A percentile compares a stretch with the other conserved stretches of the same genome.
Evolutionary conservation across 2,797 vertebrate genomes (phyloP).

Genomic region (Lophura swinhoii): DNA sequence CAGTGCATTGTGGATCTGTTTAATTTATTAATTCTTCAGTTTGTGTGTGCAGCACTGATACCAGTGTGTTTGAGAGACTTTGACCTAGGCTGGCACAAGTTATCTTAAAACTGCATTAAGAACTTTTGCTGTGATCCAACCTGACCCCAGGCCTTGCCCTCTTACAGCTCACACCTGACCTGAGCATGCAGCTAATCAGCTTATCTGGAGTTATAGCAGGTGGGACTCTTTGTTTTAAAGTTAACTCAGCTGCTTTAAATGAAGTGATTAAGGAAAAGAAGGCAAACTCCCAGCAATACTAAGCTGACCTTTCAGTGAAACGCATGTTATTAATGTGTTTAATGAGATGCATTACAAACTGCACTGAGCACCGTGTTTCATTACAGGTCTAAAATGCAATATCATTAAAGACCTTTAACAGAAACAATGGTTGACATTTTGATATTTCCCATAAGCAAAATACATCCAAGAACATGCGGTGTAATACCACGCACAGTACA

Average conservation of each 20-base stretch:
- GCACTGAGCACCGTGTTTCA: conserved; percentile 78
- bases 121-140: not conserved
- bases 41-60: not conserved
- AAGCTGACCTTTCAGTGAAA: conserved; percentile 83
- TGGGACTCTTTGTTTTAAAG: not conserved
- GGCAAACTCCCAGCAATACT: conserved; percentile 73
- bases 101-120: not conserved
- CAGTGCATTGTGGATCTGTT: not conserved
- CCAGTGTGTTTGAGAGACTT: not conserved
- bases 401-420: conserved; percentile 84
- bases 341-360: conserved; percentile 83
- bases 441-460: conserved; percentile 83
- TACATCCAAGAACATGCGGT: conserved; percentile 48
- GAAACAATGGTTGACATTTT: conserved; percentile 86
- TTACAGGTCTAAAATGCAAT: conserved; percentile 80
- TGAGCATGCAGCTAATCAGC: not conserved
- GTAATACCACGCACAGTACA: conserved; percentile 25
- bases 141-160: not conserved
- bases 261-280: conserved; percentile 72
- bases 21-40: not conserved
- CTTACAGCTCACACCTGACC: not conserved
- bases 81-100: not conserved
- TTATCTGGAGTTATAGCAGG: not conserved
- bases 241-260: conserved; percentile 67
- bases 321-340: conserved; percentile 81